A percentile compares a stretch with the other conserved stretches of the same genome.
Evolutionary conservation across 2,888 invertebrate species (phyloP).

Genomic region (Epinotia brunnichana): DNA sequence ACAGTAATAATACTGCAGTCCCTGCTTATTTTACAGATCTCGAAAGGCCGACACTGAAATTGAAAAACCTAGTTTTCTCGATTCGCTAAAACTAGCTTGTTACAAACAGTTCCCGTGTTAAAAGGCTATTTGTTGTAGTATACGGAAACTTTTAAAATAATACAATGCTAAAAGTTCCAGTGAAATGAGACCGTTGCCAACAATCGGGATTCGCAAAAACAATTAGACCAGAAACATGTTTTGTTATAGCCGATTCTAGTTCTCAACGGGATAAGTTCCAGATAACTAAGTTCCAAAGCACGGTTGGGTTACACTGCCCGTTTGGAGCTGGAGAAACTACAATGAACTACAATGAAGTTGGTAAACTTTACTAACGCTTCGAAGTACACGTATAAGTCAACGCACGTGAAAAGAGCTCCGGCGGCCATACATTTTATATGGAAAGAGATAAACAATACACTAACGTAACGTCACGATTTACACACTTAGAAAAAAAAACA

Average conservation of each 20-base stretch:
- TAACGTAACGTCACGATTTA: too few species aligned
- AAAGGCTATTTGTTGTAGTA: slow-evolving; percentile 14
- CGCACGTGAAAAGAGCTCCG: too few species aligned
- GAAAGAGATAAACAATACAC: too few species aligned
- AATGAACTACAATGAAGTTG: slow-evolving; percentile 9
- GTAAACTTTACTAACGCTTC: slow-evolving; percentile 16
- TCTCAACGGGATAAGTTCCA: slow-evolving; percentile 35
- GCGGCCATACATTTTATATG: too few species aligned
- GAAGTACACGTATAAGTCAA: neutral
- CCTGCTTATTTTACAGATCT: neutral
- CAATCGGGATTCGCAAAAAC: slow-evolving; percentile 54
- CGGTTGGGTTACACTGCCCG: slow-evolving; percentile 22
- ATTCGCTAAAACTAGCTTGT: neutral
- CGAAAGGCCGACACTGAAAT: neutral
- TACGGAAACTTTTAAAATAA: slow-evolving; percentile 39
- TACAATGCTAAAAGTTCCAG: slow-evolving; percentile 61
- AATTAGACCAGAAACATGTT: slow-evolving; percentile 47
- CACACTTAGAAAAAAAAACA: too few species aligned
- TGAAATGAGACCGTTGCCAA: slow-evolving; percentile 66
- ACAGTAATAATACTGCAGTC: neutral
- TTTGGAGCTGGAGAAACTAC: slow-evolving; percentile 6
- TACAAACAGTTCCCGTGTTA: slow-evolving; percentile 14
- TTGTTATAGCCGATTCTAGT: slow-evolving; percentile 42
- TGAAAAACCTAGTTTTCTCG: slow-evolving; percentile 3
- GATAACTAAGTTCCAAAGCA: slow-evolving; percentile 18